phyloP scores from a whole-genome alignment of 23 tunicate genomes.

The Diplosoma virens region DNA sequence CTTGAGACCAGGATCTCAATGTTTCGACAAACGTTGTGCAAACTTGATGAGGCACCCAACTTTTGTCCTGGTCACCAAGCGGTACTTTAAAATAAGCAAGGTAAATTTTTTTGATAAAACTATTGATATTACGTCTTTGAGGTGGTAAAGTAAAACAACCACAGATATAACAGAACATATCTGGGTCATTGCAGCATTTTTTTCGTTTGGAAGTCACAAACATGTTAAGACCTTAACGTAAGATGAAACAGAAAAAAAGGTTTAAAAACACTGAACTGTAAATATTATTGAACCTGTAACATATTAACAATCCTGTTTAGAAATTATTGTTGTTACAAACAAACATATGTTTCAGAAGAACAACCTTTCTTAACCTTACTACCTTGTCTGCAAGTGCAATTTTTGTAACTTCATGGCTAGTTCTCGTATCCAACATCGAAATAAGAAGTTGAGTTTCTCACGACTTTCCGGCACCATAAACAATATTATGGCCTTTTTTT shows the following conservation, averaged over 20 bases:
- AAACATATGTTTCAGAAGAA: neutral
- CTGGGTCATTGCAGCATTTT: constrained; percentile 16
- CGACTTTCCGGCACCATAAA: constrained; percentile 14
- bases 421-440: neutral
- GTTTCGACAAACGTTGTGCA: constrained; percentile 14
- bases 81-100: constrained; percentile 22
- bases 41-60: constrained; percentile 14
- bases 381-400: neutral
- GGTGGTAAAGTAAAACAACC: constrained; percentile 20
- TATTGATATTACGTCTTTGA: constrained; percentile 16
- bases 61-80: constrained; percentile 19
- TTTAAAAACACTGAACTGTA: neutral
- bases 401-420: constrained; percentile 9
- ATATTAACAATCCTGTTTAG: neutral
- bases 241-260: too few species aligned
- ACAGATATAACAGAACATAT: constrained; percentile 20
- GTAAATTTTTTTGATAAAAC: neutral
- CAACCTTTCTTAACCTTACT: neutral
- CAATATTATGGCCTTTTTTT: neutral
- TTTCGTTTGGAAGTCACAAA: neutral
- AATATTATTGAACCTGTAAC: neutral
- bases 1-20: too few species aligned
- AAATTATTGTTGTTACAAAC: neutral
- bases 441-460: neutral
- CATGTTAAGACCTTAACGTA: neutral